These are phyloP conservation scores for Nyctibius grandis DNA, from an alignment of 2,797 vertebrate genomes.

Conservation along the genomic window DNA sequence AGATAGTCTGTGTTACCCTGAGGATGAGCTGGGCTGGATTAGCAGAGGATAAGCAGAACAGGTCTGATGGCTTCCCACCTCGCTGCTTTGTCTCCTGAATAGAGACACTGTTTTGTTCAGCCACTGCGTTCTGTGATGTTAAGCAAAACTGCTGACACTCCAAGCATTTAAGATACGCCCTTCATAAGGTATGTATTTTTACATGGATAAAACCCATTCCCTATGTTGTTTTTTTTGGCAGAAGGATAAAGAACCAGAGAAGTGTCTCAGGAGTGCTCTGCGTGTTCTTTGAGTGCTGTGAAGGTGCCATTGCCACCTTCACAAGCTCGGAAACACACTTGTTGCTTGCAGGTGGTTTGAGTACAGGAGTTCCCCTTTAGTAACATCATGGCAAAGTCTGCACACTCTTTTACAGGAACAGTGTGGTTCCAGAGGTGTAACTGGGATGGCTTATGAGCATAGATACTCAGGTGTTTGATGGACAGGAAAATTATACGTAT, in stretches of 20 bases:
- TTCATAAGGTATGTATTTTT: not conserved
- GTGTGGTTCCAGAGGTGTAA: not conserved
- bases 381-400: not conserved
- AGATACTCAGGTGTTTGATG: not conserved
- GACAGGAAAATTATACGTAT: not conserved
- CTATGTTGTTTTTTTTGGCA: too few relatives aligned
- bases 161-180: not conserved
- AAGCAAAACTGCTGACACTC: not conserved
- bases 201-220: not conserved
- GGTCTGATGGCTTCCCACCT: not conserved
- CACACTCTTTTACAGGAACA: not conserved
- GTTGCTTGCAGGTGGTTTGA: not conserved
- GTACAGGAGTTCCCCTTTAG: not conserved
- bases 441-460: not conserved
- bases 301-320: not conserved
- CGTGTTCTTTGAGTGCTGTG: not conserved
- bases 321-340: not conserved
- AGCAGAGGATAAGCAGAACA: not conserved
- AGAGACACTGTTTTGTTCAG: not conserved
- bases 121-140: fast-evolving
- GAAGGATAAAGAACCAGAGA: not conserved
- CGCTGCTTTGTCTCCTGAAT: not conserved
- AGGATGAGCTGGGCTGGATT: not conserved
- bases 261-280: not conserved
- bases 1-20: not conserved